phyloP scores from a whole-genome alignment of 2,888 invertebrate species.

The Pterostichus niger region DNA sequence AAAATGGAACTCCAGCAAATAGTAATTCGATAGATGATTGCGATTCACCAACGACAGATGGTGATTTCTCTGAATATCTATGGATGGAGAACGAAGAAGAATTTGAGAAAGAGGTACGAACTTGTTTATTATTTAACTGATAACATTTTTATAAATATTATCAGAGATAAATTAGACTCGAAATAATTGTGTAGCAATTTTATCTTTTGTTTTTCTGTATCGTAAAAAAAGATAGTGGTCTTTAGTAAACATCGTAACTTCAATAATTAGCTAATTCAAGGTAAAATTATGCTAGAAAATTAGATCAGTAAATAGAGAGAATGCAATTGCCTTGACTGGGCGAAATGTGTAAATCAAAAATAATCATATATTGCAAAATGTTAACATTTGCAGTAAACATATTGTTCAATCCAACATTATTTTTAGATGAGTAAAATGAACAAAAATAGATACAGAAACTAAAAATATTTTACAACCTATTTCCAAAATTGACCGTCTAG shows the following conservation, averaged over 20 bases:
- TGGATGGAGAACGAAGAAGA: conserved; percentile 98
- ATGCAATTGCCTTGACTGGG: conserved; percentile 36
- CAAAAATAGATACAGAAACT: conserved; percentile 30
- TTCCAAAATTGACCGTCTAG: conserved; percentile 1
- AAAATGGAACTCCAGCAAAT: conserved; percentile 71
- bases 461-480: conserved; percentile 43
- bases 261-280: conserved; percentile 6
- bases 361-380: conserved; percentile 35
- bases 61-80: conserved; percentile 93
- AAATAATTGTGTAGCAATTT: conserved; percentile 7
- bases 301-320: conserved; percentile 35
- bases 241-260: not conserved
- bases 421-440: conserved; percentile 27
- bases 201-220: conserved; percentile 30
- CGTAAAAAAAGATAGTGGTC: not conserved
- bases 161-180: conserved; percentile 7
- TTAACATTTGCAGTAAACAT: conserved; percentile 36
- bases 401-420: conserved; percentile 38
- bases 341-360: conserved; percentile 38
- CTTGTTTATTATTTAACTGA: conserved; percentile 31
- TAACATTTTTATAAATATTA: not conserved
- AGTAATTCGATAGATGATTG: conserved; percentile 75
- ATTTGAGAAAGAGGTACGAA: conserved; percentile 90
- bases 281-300: not conserved
- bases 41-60: conserved; percentile 78